Evolutionary conservation across 2,113 vertebrate genomes (phyloP).

Genomic region (Collichthys lucidus): DNA sequence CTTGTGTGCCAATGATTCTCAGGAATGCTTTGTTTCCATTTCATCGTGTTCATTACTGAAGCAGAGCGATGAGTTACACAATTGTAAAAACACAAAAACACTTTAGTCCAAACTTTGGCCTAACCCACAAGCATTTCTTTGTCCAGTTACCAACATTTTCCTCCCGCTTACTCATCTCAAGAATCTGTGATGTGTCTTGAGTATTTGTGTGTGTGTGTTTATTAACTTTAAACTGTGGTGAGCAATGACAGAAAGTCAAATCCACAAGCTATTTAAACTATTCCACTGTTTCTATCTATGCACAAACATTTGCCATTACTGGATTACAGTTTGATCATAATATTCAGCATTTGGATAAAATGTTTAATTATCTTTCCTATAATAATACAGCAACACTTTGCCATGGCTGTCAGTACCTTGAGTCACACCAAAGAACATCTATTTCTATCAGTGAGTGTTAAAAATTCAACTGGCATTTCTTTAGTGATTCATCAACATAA

Average conservation of each 20-base stretch:
- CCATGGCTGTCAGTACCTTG: neutral
- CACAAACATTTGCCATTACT: neutral
- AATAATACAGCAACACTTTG: neutral
- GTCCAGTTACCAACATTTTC: neutral
- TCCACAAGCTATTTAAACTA: neutral
- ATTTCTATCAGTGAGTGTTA: neutral
- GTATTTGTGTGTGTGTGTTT: neutral
- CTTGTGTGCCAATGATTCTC: neutral
- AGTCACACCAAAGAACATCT: neutral
- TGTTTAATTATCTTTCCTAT: neutral
- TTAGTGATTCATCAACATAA: neutral
- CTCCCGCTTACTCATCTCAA: neutral
- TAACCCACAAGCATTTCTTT: neutral
- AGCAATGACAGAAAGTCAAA: neutral
- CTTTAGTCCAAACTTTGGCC: neutral
- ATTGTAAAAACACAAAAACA: neutral
- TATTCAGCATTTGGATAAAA: neutral
- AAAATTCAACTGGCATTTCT: neutral
- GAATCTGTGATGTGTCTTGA: neutral
- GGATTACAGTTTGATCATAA: neutral
- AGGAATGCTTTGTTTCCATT: neutral
- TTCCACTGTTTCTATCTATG: neutral
- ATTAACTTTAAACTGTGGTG: neutral
- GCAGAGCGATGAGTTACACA: neutral
- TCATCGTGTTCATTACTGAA: neutral